A percentile compares a stretch with the other conserved stretches of the same genome.
phyloP scores from a whole-genome alignment of 2,888 invertebrate species.

The Acanthopleura granulata region DNA sequence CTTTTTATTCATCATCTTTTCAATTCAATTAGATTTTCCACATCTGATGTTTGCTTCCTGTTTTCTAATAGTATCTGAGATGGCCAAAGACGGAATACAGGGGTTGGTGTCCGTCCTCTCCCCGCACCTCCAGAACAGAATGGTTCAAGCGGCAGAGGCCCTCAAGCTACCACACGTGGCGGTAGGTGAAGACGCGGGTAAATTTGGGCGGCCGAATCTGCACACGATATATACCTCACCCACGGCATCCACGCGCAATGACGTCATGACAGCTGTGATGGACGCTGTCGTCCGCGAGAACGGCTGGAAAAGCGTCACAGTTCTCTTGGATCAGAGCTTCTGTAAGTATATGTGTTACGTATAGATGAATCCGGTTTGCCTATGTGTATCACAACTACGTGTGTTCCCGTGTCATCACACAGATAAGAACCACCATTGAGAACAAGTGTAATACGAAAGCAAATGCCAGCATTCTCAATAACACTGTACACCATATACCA shows the following conservation, averaged over 20 bases:
- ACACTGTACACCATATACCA: too few species aligned
- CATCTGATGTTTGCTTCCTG: too few species aligned
- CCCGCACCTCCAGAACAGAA: neutral
- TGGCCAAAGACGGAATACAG: slow-evolving; percentile 4
- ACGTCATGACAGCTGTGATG: neutral
- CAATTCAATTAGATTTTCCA: too few species aligned
- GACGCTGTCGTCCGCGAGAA: neutral
- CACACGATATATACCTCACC: neutral
- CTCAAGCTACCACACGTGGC: neutral
- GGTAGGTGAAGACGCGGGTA: neutral
- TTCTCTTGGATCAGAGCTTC: neutral
- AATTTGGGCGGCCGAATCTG: neutral
- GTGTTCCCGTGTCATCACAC: too few species aligned
- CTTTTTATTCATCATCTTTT: too few species aligned
- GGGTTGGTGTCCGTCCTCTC: neutral
- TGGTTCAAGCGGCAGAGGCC: neutral
- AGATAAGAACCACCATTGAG: too few species aligned
- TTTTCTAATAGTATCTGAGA: neutral
- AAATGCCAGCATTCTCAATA: too few species aligned
- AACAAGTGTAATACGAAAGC: too few species aligned
- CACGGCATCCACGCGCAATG: neutral
- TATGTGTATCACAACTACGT: too few species aligned
- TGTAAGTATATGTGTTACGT: too few species aligned
- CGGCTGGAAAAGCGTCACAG: neutral
- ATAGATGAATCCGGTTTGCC: too few species aligned